Conservation (phyloP, 1,140 invertebrate genomes). For the Zaprionus davidi region DNA sequence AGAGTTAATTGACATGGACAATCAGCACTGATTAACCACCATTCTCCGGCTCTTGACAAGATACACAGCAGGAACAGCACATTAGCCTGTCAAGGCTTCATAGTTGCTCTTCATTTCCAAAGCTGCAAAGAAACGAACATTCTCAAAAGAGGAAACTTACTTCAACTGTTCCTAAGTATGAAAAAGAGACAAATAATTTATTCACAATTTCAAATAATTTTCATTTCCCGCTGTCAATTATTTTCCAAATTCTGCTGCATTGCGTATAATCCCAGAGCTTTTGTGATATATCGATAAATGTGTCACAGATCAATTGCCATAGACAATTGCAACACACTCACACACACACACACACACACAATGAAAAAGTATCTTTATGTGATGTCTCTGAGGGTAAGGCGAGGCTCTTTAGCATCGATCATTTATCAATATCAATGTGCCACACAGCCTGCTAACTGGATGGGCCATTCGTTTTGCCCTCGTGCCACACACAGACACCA, state of each 20-base stretch:
- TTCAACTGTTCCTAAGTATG: no score
- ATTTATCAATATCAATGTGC: conserved; percentile 72
- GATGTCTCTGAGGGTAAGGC: conserved; percentile 6
- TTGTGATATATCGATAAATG: conserved; percentile 31
- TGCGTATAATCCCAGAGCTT: not conserved
- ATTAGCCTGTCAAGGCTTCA: no score
- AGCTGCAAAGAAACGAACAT: no score
- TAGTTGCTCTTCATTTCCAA: no score
- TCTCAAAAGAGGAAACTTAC: no score
- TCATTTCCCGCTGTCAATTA: not conserved
- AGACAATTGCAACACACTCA: conserved; percentile 34
- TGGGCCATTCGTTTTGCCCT: conserved; percentile 47
- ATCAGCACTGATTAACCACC: no score
- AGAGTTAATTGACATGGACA: no score
- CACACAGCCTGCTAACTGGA: conserved; percentile 10
- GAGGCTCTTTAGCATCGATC: conserved; percentile 55
- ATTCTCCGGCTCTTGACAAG: no score
- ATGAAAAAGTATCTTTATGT: conserved; percentile 6
- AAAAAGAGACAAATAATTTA: no score
- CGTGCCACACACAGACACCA: conserved; percentile 52
- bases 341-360: conserved; percentile 3
- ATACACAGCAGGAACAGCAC: no score
- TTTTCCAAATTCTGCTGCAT: not conserved
- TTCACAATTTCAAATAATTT: not conserved
- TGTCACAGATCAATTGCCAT: conserved; percentile 51